Base-by-base conservation (phyloP, 2,113 vertebrate species). In the Microcebus griseorufus region DNA sequence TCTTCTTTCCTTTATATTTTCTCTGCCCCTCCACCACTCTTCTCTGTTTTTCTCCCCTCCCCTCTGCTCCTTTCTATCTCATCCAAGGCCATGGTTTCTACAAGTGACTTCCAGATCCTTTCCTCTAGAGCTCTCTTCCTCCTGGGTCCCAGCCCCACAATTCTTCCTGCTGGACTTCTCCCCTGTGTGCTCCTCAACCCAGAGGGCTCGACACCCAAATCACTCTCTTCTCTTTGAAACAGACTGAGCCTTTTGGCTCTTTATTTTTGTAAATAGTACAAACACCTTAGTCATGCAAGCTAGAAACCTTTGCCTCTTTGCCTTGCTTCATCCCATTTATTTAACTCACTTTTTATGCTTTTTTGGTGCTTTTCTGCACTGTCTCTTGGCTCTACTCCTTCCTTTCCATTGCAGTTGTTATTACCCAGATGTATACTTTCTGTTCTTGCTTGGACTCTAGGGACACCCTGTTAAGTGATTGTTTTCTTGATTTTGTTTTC, bases 221-320 rank as follows among this genome's bases (percentile, higher is more conserved):
- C 14, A 37, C 16, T 39, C 70, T 75, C 10, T 53, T 82, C 37
- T 53, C 48, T 70, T 93, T 51, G 62, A 97, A 93, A 58, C 82
- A 27, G 42, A 25, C 9, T 78, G 22, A 16, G 53, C n/a, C 23
- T 86, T 78, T 34, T 39, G 29, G 51, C 65, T 88, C 67, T 93
- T 90, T 60, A 64, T 79, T 92, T 92, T 84, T 72, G 45, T 62
- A 89, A 95, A 88, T 37, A 48, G 58, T 72, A 55, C 9, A 62
- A 65, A 81, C 34, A n/a, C 76, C 51, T 58, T 92, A 42, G 34
- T 92, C 45, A 34, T 60, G 80, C 23, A 64, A 51, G 78, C 89
- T 51, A 14, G 78, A 72, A 45, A n/a, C 45, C 51, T 80, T 73
- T 65, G 27, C 42, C 39, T 94, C 69, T 62, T 67, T 58, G 79